Percentiles rank a stretch among this genome's conserved stretches.
These are phyloP conservation scores for Acomys russatus DNA, from an alignment of 2,797 vertebrate species.

Conservation along the genomic window DNA sequence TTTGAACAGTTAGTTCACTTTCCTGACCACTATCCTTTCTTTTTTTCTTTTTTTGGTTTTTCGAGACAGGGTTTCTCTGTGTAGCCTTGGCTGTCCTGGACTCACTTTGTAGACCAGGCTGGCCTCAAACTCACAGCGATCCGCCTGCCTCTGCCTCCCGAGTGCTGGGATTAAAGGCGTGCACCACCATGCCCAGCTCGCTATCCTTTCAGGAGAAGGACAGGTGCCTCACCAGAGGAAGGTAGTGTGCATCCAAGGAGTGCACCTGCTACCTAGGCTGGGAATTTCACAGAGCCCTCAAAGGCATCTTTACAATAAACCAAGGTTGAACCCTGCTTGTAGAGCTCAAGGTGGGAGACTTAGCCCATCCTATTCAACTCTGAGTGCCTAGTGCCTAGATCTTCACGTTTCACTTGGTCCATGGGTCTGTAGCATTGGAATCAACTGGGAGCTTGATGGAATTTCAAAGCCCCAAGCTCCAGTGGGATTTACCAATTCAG, in stretches of 20 bases:
- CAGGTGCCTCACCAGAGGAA: neutral
- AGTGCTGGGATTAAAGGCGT: too few relatives aligned
- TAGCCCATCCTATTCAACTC: neutral
- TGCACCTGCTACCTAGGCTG: neutral
- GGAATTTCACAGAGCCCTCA: neutral
- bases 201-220: neutral
- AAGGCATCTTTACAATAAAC: conserved; percentile 11
- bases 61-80: too few relatives aligned
- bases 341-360: neutral
- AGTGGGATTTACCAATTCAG: neutral
- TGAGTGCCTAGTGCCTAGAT: neutral
- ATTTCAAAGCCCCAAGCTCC: neutral
- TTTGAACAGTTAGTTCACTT: conserved; percentile 21
- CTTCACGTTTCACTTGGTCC: neutral
- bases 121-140: too few relatives aligned
- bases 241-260: neutral
- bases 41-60: too few relatives aligned
- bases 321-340: neutral
- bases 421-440: neutral
- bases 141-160: too few relatives aligned
- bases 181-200: too few relatives aligned
- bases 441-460: neutral
- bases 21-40: rapidly evolving
- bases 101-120: too few relatives aligned
- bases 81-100: too few relatives aligned